Evolutionary conservation across 1,140 invertebrate species (phyloP).

Genomic region (Doryteuthis pealeii): DNA sequence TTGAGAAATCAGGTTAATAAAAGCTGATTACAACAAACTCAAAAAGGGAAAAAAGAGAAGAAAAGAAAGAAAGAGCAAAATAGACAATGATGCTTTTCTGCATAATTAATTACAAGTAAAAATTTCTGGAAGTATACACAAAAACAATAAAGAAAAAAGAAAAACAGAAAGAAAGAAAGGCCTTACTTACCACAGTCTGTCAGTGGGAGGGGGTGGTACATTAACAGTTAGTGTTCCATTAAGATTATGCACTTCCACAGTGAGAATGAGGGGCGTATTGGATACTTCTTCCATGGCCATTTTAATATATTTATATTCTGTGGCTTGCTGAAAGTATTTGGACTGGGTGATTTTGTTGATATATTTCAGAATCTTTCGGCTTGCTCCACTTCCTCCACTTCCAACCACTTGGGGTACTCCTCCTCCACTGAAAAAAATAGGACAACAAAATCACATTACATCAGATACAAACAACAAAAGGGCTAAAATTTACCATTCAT

Average conservation of each 20-base stretch:
- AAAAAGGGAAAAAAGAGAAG: too few relatives aligned
- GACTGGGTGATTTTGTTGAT: constrained; percentile 88
- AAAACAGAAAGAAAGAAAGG: background rate
- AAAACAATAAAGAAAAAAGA: too few relatives aligned
- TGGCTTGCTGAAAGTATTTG: constrained; percentile 82
- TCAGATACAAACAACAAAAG: too few relatives aligned
- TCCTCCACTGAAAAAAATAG: constrained; percentile 15
- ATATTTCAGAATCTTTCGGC: constrained; percentile 79
- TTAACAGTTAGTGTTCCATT: constrained; percentile 86
- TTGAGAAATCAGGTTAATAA: too few relatives aligned
- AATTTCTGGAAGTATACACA: too few relatives aligned
- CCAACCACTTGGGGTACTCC: background rate
- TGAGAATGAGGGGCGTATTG: constrained; percentile 86
- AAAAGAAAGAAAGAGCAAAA: too few relatives aligned
- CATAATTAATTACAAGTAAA: too few relatives aligned
- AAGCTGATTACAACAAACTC: too few relatives aligned
- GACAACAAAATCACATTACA: too few relatives aligned
- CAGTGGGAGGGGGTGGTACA: constrained; percentile 88
- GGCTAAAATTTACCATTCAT: too few relatives aligned
- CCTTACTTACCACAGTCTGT: constrained; percentile 77
- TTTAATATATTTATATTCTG: constrained; percentile 65
- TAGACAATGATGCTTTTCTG: too few relatives aligned
- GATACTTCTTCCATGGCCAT: constrained; percentile 70
- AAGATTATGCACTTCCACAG: constrained; percentile 82
- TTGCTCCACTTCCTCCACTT: constrained; percentile 59